Evolutionary conservation across 2,113 vertebrate species (phyloP).

Genomic region (Columba janthina): DNA sequence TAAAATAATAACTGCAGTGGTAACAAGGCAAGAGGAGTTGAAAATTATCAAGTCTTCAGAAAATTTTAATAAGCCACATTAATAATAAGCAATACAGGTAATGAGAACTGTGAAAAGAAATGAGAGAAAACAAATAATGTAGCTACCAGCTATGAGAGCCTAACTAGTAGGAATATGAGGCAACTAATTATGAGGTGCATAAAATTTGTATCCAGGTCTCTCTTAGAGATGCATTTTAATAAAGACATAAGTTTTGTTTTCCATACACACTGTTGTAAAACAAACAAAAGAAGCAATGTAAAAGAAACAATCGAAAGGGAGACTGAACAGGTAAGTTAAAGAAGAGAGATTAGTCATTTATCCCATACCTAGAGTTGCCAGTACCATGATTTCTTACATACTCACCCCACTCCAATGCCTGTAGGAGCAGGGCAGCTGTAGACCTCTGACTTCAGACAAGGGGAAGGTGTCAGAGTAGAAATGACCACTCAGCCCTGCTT

Average conservation of each 20-base stretch:
- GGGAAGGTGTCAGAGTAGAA: not conserved
- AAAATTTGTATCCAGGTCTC: not conserved
- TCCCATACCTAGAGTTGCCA: not conserved
- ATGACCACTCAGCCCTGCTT: not conserved
- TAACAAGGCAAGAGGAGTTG: not conserved
- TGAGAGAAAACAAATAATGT: not conserved
- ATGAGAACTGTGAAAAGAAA: not conserved
- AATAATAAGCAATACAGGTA: not conserved
- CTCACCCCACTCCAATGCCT: not conserved
- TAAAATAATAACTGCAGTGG: not conserved
- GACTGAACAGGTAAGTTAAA: not conserved
- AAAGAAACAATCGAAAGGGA: not conserved
- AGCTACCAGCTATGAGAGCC: not conserved
- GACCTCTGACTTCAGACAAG: not conserved
- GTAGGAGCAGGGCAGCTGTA: not conserved
- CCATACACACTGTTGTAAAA: not conserved
- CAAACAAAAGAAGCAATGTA: accelerated
- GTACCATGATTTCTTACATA: not conserved
- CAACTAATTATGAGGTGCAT: not conserved
- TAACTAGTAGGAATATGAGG: not conserved
- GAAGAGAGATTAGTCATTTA: not conserved
- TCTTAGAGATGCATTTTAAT: not conserved
- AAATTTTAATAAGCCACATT: not conserved
- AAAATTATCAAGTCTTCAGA: not conserved
- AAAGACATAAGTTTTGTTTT: not conserved